Base-by-base conservation (phyloP, 2,113 vertebrate species). In the Platycercus adscitus region DNA sequence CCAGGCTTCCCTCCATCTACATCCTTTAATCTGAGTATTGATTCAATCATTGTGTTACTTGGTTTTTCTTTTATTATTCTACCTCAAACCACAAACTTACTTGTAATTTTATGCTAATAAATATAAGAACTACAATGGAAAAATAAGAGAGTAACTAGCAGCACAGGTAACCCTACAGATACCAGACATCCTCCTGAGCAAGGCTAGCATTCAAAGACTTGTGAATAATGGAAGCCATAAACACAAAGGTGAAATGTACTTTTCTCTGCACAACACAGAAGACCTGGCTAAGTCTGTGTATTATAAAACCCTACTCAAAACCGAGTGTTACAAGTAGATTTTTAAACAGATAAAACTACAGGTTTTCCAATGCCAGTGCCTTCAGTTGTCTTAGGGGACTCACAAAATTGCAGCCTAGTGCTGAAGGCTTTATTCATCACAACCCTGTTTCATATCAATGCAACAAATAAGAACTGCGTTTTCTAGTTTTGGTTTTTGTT, bases 361-460 rank as follows among this genome's bases (percentile, higher is more conserved):
- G 35, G 31, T 55, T 77, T 37, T 76, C 31, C 37, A 66, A 66
- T 29, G 39, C 28, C 16, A 11, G 25, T n/a, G 47, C 44, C 43
- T 83, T 75, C 69, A 66, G 73, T 29, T 70, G 44, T 43, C 75
- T 60, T 19, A 37, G 35, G 41, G 35, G 35, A 82, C 39, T 66
- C 50, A 66, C 37, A 61, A 35, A 71, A 78, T 1, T 52, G 35
- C 58, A 71, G 19, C 23, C 41, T 44, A 10, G 26, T 4, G 2
- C 24, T 24, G 7, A 73, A 83, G 46, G 9, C 31, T n/a, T 28
- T 28, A 81, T 17, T 61, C 0, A 0, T 7, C 4, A 0, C 1
- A 65, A 44, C 31, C 46, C 25, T 12, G 25, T 52, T 71, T 52
- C 24, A 69, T 0, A 89, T 13, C 88, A 82, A 9, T 3, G 8